Conservation (phyloP, 2,797 vertebrate species). For the Myripristis murdjan region DNA sequence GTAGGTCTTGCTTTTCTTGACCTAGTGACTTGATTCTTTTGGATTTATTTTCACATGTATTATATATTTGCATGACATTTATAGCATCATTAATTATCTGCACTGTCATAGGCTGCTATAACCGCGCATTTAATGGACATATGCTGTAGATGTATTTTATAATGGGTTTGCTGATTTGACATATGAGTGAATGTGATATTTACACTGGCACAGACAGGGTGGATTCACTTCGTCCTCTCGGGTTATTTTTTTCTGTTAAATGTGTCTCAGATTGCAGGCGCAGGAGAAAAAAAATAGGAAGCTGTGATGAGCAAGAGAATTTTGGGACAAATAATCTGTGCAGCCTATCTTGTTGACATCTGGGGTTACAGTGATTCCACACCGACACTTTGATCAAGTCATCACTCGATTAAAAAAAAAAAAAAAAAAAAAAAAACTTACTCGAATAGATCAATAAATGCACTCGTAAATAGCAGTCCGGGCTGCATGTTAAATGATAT, state of each 20-base stretch:
- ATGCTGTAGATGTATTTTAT: constrained; percentile 10
- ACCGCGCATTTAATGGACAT: not conserved
- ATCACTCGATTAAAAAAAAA: not conserved
- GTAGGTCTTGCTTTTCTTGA: constrained; percentile 75
- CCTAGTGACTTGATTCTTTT: constrained; percentile 61
- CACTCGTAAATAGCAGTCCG: constrained; percentile 10
- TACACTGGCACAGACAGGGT: constrained; percentile 30
- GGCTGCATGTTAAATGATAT: constrained; percentile 61
- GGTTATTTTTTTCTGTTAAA: constrained; percentile 39
- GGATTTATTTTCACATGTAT: constrained; percentile 2
- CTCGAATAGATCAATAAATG: constrained; percentile 15
- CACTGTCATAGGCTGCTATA: not conserved
- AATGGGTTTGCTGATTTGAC: constrained; percentile 24
- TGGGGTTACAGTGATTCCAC: no score
- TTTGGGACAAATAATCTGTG: constrained; percentile 11
- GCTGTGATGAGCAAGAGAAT: constrained; percentile 44
- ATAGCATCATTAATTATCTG: not conserved
- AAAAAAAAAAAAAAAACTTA: not conserved
- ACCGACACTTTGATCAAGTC: not conserved
- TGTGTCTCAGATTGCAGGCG: constrained; percentile 57
- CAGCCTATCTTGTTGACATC: not conserved
- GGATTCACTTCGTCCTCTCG: constrained; percentile 25
- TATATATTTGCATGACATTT: not conserved
- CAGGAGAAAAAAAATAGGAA: constrained; percentile 54
- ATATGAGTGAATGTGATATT: constrained; percentile 37